Percentiles rank a stretch among this genome's conserved stretches.
These are phyloP conservation scores for Drosophila niveifrons DNA, from an alignment of 2,888 invertebrate species.

Conservation along the genomic window DNA sequence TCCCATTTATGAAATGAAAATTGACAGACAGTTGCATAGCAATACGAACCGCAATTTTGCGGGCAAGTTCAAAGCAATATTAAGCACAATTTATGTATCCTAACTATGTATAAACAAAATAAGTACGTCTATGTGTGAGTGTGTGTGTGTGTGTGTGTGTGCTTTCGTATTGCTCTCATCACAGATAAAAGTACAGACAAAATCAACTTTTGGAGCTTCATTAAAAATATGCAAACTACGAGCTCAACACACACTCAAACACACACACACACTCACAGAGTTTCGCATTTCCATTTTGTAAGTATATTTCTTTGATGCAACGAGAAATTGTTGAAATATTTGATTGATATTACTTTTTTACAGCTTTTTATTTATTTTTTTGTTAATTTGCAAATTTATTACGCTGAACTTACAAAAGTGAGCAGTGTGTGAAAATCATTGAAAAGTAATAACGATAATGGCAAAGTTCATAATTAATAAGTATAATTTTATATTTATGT, in stretches of 20 bases:
- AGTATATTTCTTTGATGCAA: conserved; percentile 20
- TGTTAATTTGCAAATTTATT: not conserved
- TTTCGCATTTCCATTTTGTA: not conserved
- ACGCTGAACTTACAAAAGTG: not conserved
- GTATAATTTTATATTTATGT: too few species aligned
- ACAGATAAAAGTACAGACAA: conserved; percentile 26
- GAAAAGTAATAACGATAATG: not conserved
- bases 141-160: not conserved
- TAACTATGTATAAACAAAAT: conserved; percentile 17
- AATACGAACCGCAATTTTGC: conserved; percentile 36
- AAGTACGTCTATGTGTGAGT: conserved; percentile 1
- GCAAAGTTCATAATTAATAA: too few species aligned
- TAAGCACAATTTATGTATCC: conserved; percentile 55
- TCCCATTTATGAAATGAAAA: conserved; percentile 66
- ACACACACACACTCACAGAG: not conserved
- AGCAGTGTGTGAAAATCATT: not conserved
- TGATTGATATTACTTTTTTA: conserved; percentile 6
- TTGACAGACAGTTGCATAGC: conserved; percentile 48
- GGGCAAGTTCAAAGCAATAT: conserved; percentile 48
- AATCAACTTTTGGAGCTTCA: conserved; percentile 34
- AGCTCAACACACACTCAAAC: not conserved
- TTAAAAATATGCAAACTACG: conserved; percentile 47
- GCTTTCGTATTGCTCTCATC: not conserved
- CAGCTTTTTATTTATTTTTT: not conserved
- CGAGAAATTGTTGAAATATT: conserved; percentile 12